These are phyloP conservation scores for Brachyalestes nurse DNA, from an alignment of 2,797 vertebrate genomes.

Conservation along the genomic window DNA sequence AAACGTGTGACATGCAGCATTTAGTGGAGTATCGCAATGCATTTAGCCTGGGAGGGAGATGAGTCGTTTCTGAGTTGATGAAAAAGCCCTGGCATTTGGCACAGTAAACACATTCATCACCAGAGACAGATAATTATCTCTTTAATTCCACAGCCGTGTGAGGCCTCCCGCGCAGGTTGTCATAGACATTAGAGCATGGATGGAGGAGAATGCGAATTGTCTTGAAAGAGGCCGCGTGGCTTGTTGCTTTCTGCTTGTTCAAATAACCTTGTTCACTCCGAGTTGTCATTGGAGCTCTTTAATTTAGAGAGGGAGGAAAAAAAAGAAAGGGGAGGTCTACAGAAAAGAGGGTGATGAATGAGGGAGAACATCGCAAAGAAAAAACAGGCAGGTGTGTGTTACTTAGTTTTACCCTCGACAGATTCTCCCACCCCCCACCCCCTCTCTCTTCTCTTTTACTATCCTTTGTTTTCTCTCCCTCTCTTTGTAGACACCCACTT, in stretches of 20 bases:
- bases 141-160: constrained; percentile 71
- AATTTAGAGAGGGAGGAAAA: constrained; percentile 16
- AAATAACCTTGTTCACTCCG: constrained; percentile 49
- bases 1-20: constrained; percentile 28
- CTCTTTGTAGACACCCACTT: too few relatives aligned
- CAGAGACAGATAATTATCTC: constrained; percentile 79
- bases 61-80: constrained; percentile 66
- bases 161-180: constrained; percentile 61
- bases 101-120: constrained; percentile 80
- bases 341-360: constrained; percentile 41
- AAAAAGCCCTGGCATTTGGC: constrained; percentile 75
- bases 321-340: constrained; percentile 3
- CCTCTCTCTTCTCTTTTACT: too few relatives aligned
- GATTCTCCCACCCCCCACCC: not conserved
- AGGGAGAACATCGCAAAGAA: constrained; percentile 34
- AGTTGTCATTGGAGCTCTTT: constrained; percentile 41
- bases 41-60: constrained; percentile 49
- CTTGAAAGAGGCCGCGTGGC: constrained; percentile 23
- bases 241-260: constrained; percentile 47
- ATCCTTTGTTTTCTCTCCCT: too few relatives aligned
- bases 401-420: constrained; percentile 23
- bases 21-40: constrained; percentile 37
- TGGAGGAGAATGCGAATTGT: constrained; percentile 58
- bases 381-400: constrained; percentile 11
- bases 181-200: constrained; percentile 59